Evolutionary conservation across 2,113 vertebrate genomes (phyloP), one percentile per base, ranked within the genome.

Genomic region (Toxotes chatareus): DNA sequence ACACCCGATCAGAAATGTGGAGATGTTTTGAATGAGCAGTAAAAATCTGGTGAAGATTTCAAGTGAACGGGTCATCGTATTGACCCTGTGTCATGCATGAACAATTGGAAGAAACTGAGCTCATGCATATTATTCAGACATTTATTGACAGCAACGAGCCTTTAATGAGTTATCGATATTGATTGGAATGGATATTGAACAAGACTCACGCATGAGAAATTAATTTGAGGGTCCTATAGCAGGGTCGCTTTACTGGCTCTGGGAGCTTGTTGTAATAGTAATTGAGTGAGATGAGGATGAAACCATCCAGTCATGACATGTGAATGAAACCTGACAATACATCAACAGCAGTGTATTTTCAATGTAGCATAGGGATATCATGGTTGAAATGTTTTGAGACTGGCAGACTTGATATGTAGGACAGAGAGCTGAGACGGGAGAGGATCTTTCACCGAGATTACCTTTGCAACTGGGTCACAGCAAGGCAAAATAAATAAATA

Each of bases 381-480:
- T 49, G 32, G 36, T 63, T 61, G 10, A 83, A 70, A 70, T 72
- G 34, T 60, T 82, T 81, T 19, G 59, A 73, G 65, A 79, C 53
- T 60, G 74, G 70, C 71, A 73, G 67, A 60, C 23, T 55, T 68
- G 81, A 73, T 67, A 72, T 61, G 47, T 79, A 61, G 59, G 82
- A 36, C 44, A 57, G 63, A 71, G 59, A 84, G 13, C 47, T 62
- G 59, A 70, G 57, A 76, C n/a, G 51, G 46, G n/a, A 78, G 60
- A 63, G 70, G 71, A 76, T 88, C 47, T 70, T 65, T 77, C 55
- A 65, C 31, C 0, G 13, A 73, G 60, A 84, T 81, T 71, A 74
- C 72, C 76, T 85, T 71, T 67, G 51, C 46, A 92, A 91, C 44
- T 86, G 66, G 86, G 87, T 86, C 83, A 84, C 56, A 75, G 65